A percentile compares a stretch with the other conserved stretches of the same genome.
phyloP scores from a whole-genome alignment of 2,888 invertebrate genomes.

The Anticlea derivata region DNA sequence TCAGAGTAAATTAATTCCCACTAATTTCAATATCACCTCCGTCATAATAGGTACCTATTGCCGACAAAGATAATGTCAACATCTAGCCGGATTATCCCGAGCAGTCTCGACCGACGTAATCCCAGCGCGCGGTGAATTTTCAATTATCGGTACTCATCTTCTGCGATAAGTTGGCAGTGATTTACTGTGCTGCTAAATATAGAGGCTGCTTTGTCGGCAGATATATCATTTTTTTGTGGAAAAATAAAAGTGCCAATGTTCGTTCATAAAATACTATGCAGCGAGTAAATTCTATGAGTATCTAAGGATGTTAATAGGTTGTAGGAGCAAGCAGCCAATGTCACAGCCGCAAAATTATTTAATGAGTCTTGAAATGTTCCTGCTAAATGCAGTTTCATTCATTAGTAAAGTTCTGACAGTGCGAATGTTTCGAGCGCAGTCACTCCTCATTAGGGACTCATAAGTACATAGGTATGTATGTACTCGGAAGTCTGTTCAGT shows the following conservation, averaged over 20 bases:
- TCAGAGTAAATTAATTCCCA: constrained; percentile 15
- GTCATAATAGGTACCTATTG: constrained; percentile 46
- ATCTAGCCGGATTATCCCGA: constrained; percentile 47
- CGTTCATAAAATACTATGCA: too few species aligned
- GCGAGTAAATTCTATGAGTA: too few species aligned
- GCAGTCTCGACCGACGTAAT: constrained; percentile 42
- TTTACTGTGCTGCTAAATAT: constrained; percentile 36
- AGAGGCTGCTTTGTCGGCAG: neutral
- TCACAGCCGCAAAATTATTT: neutral
- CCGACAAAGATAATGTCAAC: constrained; percentile 54
- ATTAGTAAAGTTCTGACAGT: constrained; percentile 25
- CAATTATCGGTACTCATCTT: constrained; percentile 59
- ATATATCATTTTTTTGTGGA: too few species aligned
- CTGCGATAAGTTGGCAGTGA: constrained; percentile 47
- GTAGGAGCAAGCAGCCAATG: neutral
- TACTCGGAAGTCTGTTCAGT: constrained; percentile 6
- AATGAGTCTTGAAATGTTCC: constrained; percentile 6
- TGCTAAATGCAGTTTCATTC: constrained; percentile 20
- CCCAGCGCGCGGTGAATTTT: constrained; percentile 52
- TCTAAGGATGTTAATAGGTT: too few species aligned
- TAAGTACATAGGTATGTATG: constrained; percentile 1
- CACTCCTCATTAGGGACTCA: constrained; percentile 22
- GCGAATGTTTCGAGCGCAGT: constrained; percentile 21
- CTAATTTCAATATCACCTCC: constrained; percentile 48
- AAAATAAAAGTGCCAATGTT: too few species aligned